phyloP scores from a whole-genome alignment of 2,888 invertebrate genomes.

The Athripsodes cinereus region DNA sequence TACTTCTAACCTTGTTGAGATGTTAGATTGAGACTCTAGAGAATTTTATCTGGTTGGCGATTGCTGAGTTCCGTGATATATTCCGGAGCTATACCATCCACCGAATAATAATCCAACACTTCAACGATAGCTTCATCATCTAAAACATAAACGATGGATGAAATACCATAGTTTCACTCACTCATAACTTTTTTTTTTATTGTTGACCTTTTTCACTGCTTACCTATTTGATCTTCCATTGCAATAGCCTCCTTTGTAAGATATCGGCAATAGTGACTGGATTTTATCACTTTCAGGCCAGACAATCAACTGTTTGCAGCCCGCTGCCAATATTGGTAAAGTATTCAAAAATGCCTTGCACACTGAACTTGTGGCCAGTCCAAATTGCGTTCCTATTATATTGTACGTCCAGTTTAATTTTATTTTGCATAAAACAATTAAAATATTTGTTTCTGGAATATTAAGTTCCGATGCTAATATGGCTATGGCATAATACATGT shows the following conservation, averaged over 20 bases:
- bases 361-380: background rate
- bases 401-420: slow-evolving; percentile 5
- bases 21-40: too few species aligned
- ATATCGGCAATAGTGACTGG: slow-evolving; percentile 3
- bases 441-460: slow-evolving; percentile 5
- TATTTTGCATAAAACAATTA: slow-evolving; percentile 4
- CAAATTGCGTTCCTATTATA: slow-evolving; percentile 1
- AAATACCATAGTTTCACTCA: too few species aligned
- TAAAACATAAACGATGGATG: too few species aligned
- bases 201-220: too few species aligned
- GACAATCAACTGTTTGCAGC: slow-evolving; percentile 2
- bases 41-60: too few species aligned
- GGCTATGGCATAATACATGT: background rate
- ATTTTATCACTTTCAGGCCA: slow-evolving; percentile 4
- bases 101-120: too few species aligned
- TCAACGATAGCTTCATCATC: too few species aligned
- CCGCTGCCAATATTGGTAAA: slow-evolving; percentile 1
- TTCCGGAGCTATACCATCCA: too few species aligned
- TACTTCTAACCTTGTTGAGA: too few species aligned
- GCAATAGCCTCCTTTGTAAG: background rate
- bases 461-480: background rate
- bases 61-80: too few species aligned
- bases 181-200: too few species aligned
- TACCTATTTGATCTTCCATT: background rate
- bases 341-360: slow-evolving; percentile 2